Conservation (phyloP, 2,888 invertebrate genomes). For the Atrina japonica region DNA sequence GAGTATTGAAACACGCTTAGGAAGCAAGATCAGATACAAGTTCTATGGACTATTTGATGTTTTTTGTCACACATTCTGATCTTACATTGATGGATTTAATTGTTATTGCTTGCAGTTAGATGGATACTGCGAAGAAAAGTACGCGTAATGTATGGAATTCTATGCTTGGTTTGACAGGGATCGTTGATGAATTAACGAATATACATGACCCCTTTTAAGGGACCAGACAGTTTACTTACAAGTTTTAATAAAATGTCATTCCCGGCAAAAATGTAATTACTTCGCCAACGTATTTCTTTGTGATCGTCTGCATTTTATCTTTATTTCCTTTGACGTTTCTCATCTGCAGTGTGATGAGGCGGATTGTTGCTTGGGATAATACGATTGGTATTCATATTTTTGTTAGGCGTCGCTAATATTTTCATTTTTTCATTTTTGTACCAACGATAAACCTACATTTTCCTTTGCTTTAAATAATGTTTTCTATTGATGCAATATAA, state of each 20-base stretch:
- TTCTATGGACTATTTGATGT: not conserved
- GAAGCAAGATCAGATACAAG: not conserved
- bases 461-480: no score
- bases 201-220: constrained; percentile 47
- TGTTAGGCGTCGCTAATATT: no score
- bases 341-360: constrained; percentile 29
- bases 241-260: constrained; percentile 36
- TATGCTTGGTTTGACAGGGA: constrained; percentile 32
- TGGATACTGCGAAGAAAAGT: constrained; percentile 15
- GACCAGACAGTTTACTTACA: constrained; percentile 43
- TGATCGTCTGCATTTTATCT: constrained; percentile 37
- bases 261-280: constrained; percentile 15
- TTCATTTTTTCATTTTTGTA: no score
- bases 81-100: constrained; percentile 4
- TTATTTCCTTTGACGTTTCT: constrained; percentile 40
- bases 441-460: no score
- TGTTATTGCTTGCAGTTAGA: not conserved
- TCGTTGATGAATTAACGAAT: constrained; percentile 36
- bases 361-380: constrained; percentile 8
- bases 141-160: constrained; percentile 28
- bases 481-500: no score
- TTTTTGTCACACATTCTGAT: constrained; percentile 11
- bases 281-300: constrained; percentile 42
- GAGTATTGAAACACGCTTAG: not conserved
- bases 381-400: constrained; percentile 17